Base-by-base conservation (phyloP, 2,113 vertebrate genomes). In the Misgurnus anguillicaudatus region DNA sequence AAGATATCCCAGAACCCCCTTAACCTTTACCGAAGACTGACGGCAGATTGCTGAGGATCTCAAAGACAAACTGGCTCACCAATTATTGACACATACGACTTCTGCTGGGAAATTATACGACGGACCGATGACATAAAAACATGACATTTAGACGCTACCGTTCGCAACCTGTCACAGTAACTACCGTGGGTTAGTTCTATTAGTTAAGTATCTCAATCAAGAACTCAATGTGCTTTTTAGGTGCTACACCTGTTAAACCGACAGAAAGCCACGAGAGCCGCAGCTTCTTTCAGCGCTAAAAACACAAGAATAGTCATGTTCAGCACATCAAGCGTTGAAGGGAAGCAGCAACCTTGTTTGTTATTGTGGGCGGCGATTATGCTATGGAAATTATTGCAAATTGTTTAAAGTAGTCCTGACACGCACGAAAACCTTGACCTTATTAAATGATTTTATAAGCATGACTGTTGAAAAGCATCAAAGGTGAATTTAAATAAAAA, bases 351-450 rank as follows among this genome's bases (percentile, higher is more conserved):
- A 93, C 88, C 90, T 91, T 93, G 90, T 89, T 89, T 91, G 91
- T 89, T 93, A 90, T 90, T 90, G 90, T 90, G 86, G 85, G 85
- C 86, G 89, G 81, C 85, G 90, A 88, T 90, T 88, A 91, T 89
- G 87, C 89, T 90, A 91, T 91, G 90, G 90, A 93, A 93, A 92
- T 94, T 76, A 90, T 90, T 92, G 90, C 89, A 93, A 92, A 92
- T 93, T 91, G 88, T 88, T 89, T 89, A 90, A 92, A 90, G 87
- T 88, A 87, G 80, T 89, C 89, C 87, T 91, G 90, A 90, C 88
- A 90, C 47, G 76, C 86, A 85, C 5, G 87, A 72, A 90, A 88
- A 89, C 88, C 80, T 87, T 91, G 91, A 91, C 91, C 91, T 89
- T 84, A 42, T 76, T 65, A 86, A 83, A 86, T 36, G 84, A 82